Evolutionary conservation across 2,797 vertebrate genomes (phyloP).

Genomic region (Macropus fuliginosus): DNA sequence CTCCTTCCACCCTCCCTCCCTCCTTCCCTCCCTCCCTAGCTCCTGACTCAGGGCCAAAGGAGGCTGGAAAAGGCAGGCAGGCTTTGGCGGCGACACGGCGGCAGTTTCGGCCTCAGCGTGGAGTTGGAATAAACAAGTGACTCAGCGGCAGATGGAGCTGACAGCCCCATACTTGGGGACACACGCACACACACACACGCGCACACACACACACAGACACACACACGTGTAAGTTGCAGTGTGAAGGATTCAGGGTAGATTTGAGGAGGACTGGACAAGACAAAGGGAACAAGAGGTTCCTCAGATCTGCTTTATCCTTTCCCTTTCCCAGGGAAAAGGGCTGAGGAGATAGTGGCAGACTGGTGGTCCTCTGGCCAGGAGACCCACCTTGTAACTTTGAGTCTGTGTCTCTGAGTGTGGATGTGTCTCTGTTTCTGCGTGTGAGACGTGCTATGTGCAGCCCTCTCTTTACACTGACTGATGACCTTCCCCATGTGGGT

Average conservation of each 20-base stretch:
- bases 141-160: constrained; percentile 79
- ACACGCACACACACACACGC: constrained; percentile 68
- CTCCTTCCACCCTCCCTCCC: neutral
- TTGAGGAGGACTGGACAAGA: neutral
- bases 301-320: neutral
- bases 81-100: constrained; percentile 74
- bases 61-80: constrained; percentile 72
- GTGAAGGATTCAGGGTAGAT: neutral
- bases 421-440: neutral
- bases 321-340: neutral
- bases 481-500: neutral
- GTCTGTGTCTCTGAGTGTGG: neutral
- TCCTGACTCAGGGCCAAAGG: constrained; percentile 59
- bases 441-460: neutral
- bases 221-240: neutral
- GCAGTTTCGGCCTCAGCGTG: constrained; percentile 76
- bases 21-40: constrained; percentile 22
- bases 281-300: neutral
- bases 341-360: neutral
- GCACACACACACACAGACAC: neutral
- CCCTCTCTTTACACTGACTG: neutral
- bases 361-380: neutral
- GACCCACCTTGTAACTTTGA: neutral
- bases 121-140: constrained; percentile 80
- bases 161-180: constrained; percentile 72